Percentiles rank a stretch among this genome's conserved stretches.
Conservation (phyloP, 2,797 vertebrate genomes). For the Distichodus sexfasciatus region DNA sequence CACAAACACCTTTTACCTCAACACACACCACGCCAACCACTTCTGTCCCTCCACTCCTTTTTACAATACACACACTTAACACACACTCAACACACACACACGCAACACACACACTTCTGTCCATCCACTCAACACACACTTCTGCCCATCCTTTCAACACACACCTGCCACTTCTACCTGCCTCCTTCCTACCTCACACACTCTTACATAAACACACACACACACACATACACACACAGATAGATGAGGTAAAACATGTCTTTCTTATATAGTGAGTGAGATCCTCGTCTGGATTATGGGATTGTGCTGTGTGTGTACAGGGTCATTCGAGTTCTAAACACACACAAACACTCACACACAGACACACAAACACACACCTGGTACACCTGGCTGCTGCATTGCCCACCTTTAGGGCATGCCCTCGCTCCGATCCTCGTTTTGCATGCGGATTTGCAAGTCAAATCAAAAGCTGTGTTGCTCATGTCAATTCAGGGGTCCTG, state of each 20-base stretch:
- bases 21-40: too few species aligned
- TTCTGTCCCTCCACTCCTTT: too few species aligned
- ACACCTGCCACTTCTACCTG: too few species aligned
- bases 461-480: constrained; percentile 49
- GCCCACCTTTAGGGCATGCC: constrained; percentile 31
- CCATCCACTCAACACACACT: too few species aligned
- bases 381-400: constrained; percentile 37
- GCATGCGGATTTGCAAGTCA: constrained; percentile 60
- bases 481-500: constrained; percentile 45
- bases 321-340: constrained; percentile 13
- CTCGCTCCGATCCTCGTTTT: constrained; percentile 50
- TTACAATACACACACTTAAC: too few species aligned
- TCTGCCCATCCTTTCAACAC: too few species aligned
- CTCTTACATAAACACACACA: too few species aligned
- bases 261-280: neutral
- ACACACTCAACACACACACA: too few species aligned
- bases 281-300: neutral
- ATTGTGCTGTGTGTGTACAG: neutral
- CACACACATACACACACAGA: too few species aligned
- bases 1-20: too few species aligned
- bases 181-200: too few species aligned
- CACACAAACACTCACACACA: constrained; percentile 6
- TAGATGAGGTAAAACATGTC: constrained; percentile 1
- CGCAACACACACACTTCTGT: too few species aligned
- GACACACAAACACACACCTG: neutral